A percentile compares a stretch with the other conserved stretches of the same genome.
These are phyloP conservation scores for Cuniculus paca DNA, from an alignment of 2,797 vertebrate genomes.

Conservation along the genomic window DNA sequence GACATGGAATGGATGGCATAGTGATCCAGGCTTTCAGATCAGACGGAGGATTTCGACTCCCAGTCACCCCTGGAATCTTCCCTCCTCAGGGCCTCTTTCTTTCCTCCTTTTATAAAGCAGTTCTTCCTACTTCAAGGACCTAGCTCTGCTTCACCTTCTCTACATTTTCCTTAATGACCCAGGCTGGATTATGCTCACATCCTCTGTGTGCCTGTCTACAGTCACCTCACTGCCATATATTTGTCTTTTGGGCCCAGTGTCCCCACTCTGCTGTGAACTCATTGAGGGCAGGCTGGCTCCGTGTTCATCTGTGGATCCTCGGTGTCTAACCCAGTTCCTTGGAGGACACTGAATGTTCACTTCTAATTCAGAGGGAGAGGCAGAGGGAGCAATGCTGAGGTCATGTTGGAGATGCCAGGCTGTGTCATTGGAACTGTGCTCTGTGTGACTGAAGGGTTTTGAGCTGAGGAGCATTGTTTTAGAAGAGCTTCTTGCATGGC, in stretches of 20 bases:
- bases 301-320: neutral
- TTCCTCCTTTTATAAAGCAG: neutral
- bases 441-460: neutral
- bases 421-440: neutral
- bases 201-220: neutral
- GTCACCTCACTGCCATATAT: rapidly evolving
- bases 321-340: neutral
- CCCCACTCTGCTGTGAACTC: neutral
- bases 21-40: neutral
- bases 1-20: too few species aligned
- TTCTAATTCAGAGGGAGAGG: neutral
- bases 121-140: neutral
- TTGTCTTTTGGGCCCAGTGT: neutral
- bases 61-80: neutral
- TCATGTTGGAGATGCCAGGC: neutral
- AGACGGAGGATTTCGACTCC: neutral
- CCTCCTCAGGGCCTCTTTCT: neutral
- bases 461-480: neutral
- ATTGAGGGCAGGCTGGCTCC: too few species aligned
- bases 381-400: neutral
- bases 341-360: neutral
- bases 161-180: too few species aligned
- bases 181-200: neutral
- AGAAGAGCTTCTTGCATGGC: neutral
- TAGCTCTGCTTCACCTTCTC: neutral